These are phyloP conservation scores for Pygoscelis antarcticus DNA, from an alignment of 2,113 vertebrate genomes.

Conservation along the genomic window DNA sequence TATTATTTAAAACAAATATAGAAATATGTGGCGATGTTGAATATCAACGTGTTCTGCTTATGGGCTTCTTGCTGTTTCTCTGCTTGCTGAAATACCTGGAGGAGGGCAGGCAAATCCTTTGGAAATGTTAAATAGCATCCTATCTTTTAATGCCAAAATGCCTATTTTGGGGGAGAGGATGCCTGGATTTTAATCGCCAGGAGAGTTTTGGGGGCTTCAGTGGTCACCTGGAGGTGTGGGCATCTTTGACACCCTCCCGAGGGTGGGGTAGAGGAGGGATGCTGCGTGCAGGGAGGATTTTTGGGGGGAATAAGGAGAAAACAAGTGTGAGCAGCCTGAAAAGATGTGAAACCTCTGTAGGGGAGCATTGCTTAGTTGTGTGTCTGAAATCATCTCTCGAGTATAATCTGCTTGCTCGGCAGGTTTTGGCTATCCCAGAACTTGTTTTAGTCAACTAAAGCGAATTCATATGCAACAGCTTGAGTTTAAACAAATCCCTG, in stretches of 20 bases:
- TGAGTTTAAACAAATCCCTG: constrained; percentile 21
- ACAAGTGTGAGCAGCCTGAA: background rate
- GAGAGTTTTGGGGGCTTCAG: background rate
- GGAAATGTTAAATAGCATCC: background rate
- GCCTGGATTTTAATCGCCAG: background rate
- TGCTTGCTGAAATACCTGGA: background rate
- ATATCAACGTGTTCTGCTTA: background rate
- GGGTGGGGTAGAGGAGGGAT: background rate
- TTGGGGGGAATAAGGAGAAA: rapidly evolving
- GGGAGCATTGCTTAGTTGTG: background rate
- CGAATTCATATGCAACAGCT: background rate
- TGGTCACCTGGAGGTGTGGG: background rate
- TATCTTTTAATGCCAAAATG: background rate
- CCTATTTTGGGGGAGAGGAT: background rate
- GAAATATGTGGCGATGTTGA: background rate
- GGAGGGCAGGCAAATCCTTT: background rate
- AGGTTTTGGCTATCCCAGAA: background rate
- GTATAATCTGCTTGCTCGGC: background rate
- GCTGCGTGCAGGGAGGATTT: background rate
- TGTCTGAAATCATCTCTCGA: background rate
- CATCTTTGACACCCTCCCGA: rapidly evolving
- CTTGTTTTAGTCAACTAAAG: background rate
- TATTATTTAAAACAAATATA: background rate
- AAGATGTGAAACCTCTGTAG: background rate
- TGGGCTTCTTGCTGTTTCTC: background rate